Base-by-base conservation (phyloP, 2,888 invertebrate species). In the Geotrupes spiniger region DNA sequence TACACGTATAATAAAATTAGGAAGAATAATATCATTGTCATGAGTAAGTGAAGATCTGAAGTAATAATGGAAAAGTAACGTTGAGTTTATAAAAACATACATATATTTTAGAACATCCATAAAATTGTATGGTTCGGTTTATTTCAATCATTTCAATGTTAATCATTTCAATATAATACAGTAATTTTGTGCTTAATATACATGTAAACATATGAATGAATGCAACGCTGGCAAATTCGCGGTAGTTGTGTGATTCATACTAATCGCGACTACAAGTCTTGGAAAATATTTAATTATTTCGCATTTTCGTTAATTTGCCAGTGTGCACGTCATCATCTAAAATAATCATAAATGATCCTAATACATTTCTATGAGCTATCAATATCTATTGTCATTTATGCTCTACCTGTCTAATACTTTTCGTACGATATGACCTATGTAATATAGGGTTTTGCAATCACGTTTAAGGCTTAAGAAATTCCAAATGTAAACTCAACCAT, bases 1-100 rank as follows among this genome's bases (percentile, higher is more conserved):
- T 70, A 68, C 68, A 69, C 48, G 42, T 52, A 54, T 47, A 36
- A 54, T 42, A 28, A 49, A 49, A 49, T 40, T 28, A 49, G 43
- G 46, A 51, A 42, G 41, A 42, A 11, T 45, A 27, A 17, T 17
- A 43, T 46, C 27, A 46, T 17, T 12, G 12, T 27, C 29, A 21
- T 21, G 27, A 26, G 27, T 39, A 26, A 16, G 6, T 11, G 25
- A 39, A 8, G 12, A 21, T 4, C 21, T 6, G n/a, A n/a, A n/a
- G n/a, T 21, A 21, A 21, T 4, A 21, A 21, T 21, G 3, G 6
- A 21, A 21, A 21, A 21, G 6, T 31, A 31, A 31, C 31, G 31
- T 31, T 11, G 21, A 21, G 21, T 21, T 4, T 21, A 21, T 21
- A 21, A 21, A 21, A 21, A 21, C 3, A 21, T 21, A n/a, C n/a